Evolutionary conservation across 2,113 vertebrate genomes (phyloP).

Genomic region (Saccopteryx bilineata): DNA sequence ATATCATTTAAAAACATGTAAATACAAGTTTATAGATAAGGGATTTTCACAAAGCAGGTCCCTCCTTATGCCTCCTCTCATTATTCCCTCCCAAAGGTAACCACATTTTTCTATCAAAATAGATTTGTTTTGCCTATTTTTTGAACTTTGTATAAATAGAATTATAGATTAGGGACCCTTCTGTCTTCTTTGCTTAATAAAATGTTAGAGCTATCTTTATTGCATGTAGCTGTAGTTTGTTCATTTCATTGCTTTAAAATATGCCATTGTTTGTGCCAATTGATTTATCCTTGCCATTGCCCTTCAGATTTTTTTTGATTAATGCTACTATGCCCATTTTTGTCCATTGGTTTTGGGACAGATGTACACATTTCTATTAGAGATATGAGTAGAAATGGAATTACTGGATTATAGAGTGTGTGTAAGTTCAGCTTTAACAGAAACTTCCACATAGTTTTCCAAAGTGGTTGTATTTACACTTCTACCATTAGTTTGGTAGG

Average conservation of each 20-base stretch:
- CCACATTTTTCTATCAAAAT: not conserved
- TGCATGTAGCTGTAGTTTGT: not conserved
- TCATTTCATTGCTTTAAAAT: not conserved
- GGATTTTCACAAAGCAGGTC: not conserved
- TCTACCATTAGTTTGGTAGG: not conserved
- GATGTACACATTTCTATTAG: not conserved
- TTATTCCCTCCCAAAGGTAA: not conserved
- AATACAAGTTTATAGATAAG: not conserved
- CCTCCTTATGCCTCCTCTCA: not conserved
- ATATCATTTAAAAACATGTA: not conserved
- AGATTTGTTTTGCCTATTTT: not conserved
- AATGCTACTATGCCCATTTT: not conserved
- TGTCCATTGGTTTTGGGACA: not conserved
- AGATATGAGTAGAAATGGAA: not conserved
- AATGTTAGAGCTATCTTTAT: not conserved
- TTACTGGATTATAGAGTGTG: not conserved
- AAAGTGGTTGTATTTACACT: not conserved
- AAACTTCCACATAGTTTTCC: not conserved
- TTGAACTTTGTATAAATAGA: slow-evolving; percentile 17
- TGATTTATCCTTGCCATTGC: not conserved
- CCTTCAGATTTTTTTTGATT: not conserved
- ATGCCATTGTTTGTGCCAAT: not conserved
- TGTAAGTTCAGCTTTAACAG: not conserved
- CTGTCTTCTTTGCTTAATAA: not conserved
- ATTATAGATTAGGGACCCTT: not conserved